Evolutionary conservation across 1,140 invertebrate genomes (phyloP).

Genomic region (Drosophila sproati): DNA sequence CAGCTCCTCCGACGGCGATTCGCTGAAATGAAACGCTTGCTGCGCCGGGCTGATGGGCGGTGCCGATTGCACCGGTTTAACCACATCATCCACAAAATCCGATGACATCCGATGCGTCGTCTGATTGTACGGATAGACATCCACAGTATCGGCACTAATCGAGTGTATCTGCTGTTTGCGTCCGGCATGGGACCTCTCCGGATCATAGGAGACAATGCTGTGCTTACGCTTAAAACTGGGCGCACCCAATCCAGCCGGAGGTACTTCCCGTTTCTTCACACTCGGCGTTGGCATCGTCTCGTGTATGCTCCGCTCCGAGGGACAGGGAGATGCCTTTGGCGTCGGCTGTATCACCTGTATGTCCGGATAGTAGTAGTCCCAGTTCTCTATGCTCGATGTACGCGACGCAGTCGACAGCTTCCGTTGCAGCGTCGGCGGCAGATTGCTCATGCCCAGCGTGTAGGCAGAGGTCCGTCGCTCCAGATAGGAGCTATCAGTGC

Average conservation of each 20-base stretch:
- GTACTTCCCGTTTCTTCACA: background rate
- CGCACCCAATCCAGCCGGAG: slow-evolving; percentile 39
- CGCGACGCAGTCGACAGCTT: slow-evolving; percentile 79
- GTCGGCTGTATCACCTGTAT: slow-evolving; percentile 91
- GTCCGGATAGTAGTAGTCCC: slow-evolving; percentile 89
- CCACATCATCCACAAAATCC: slow-evolving; percentile 37
- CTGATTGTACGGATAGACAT: slow-evolving; percentile 81
- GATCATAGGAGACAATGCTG: slow-evolving; percentile 82
- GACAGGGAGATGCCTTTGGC: slow-evolving; percentile 92
- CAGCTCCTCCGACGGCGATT: slow-evolving; percentile 77
- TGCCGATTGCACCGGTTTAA: slow-evolving; percentile 63
- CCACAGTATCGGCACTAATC: slow-evolving; percentile 81
- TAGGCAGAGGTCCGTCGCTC: slow-evolving; percentile 91
- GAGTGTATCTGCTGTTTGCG: slow-evolving; percentile 81
- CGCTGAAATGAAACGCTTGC: slow-evolving; percentile 64
- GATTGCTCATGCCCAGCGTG: slow-evolving; percentile 88
- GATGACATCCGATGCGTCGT: slow-evolving; percentile 23
- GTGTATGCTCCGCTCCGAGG: slow-evolving; percentile 87
- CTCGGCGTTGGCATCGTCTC: slow-evolving; percentile 29
- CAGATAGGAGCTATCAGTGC: slow-evolving; percentile 91
- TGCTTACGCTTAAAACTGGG: slow-evolving; percentile 74
- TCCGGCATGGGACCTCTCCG: slow-evolving; percentile 75
- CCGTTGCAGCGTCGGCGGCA: slow-evolving; percentile 85
- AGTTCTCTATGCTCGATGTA: slow-evolving; percentile 85
- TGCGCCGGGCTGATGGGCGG: slow-evolving; percentile 52